A percentile compares a stretch with the other conserved stretches of the same genome.
These are phyloP conservation scores for Odontamblyopus rebecca DNA, from an alignment of 2,797 vertebrate genomes.

Conservation along the genomic window DNA sequence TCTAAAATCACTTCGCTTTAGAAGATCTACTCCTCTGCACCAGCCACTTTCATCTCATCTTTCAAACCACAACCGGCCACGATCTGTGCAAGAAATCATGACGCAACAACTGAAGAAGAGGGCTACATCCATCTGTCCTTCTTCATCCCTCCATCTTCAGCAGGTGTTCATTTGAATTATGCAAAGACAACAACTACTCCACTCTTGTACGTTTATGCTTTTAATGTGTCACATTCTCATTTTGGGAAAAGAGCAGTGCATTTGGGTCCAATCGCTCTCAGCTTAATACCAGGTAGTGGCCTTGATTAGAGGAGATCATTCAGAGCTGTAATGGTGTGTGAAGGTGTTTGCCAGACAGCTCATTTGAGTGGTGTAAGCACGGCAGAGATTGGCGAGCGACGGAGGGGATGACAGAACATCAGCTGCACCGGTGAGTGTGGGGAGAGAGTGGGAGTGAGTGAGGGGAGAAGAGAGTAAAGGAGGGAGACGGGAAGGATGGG, in stretches of 20 bases:
- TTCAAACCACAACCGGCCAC: conserved; percentile 25
- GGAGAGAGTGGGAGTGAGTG: neutral
- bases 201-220: conserved; percentile 1
- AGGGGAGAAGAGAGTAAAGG: neutral
- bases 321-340: conserved; percentile 32
- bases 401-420: conserved; percentile 20
- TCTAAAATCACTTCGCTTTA: neutral
- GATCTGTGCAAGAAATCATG: conserved; percentile 24
- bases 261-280: conserved; percentile 20
- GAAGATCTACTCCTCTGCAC: conserved; percentile 19
- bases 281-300: conserved; percentile 6
- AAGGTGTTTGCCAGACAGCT: conserved; percentile 23
- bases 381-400: conserved; percentile 18
- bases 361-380: conserved; percentile 17
- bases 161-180: conserved; percentile 13
- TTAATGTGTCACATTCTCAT: neutral
- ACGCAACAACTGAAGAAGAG: neutral
- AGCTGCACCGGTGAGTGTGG: conserved; percentile 18
- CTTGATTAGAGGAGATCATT: conserved; percentile 28
- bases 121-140: neutral
- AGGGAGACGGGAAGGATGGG: neutral
- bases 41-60: conserved; percentile 21
- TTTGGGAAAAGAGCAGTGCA: conserved; percentile 21
- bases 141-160: neutral
- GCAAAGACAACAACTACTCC: neutral